phyloP scores from a whole-genome alignment of 2,888 invertebrate genomes.

The Leucoma salicis region DNA sequence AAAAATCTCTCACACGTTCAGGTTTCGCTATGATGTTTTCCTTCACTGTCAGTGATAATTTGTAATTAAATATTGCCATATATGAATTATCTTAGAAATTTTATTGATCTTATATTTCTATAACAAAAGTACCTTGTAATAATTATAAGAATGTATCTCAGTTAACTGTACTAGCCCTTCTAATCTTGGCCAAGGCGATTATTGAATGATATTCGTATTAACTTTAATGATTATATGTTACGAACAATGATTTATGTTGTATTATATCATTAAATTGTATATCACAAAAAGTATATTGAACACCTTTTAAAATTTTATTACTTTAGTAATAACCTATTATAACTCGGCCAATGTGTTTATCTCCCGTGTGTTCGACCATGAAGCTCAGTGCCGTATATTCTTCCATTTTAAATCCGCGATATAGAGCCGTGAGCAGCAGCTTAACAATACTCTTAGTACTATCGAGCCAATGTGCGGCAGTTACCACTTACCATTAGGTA shows the following conservation, averaged over 20 bases:
- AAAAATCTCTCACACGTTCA: no score
- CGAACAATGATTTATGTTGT: conserved; percentile 24
- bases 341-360: background rate
- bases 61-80: no score
- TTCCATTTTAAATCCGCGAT: no score
- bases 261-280: conserved; percentile 18
- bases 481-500: no score
- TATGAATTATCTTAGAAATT: no score
- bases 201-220: conserved; percentile 32
- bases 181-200: conserved; percentile 50
- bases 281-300: conserved; percentile 1
- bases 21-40: no score
- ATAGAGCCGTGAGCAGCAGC: no score
- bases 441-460: no score
- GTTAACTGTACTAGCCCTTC: conserved; percentile 43
- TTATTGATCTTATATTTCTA: conserved; percentile 10
- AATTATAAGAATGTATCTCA: conserved; percentile 26
- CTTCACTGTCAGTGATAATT: no score
- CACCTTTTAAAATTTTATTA: conserved; percentile 4
- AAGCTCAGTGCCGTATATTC: no score
- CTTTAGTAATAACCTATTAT: background rate
- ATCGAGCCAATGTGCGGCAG: no score
- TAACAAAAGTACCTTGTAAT: conserved; percentile 21
- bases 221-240: conserved; percentile 24
- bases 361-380: no score